Base-by-base conservation (phyloP, 2,888 invertebrate genomes). In the Melangyna quadrimaculata region DNA sequence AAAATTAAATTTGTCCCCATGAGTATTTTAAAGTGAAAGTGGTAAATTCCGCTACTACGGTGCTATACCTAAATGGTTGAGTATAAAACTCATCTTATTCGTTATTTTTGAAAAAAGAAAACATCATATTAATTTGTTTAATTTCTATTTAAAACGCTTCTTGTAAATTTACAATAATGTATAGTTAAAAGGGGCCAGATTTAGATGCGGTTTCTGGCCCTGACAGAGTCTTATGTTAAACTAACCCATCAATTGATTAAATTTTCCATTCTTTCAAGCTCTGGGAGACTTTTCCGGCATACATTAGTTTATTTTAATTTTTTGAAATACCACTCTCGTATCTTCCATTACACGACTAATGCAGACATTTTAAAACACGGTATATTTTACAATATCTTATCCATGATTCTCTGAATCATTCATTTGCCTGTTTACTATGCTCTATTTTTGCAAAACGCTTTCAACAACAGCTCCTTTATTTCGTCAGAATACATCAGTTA, bases 351-450 rank as follows among this genome's bases (percentile, higher is more conserved):
- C 37, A 53, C 67, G 65, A 59, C 63, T 53, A 22, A 73, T 81
- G 67, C 67, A 73, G 78, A 22, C 53, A 86, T 81, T 86, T 73
- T 35, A 43, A 71, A 86, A 86, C 29, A 48, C 81, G 14, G 86
- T 73, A 78, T 86, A 86, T 73, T 73, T 81, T 86, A 73, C 17
- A 77, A 81, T 86, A 86, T 65, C 57, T 81, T 73, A 81, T 69
- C 72, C 67, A 75, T 45, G 45, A 65, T 17, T 35, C 35, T 27
- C 70, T 73, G 81, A 77, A 78, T 81, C 81, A 81, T 78, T 78
- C 70, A 78, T 81, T 81, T 45, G 40, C 22, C 17, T 55, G 32
- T 35, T 43, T n/a, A 32, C 61, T 32, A 45, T 65, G 19, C 59
- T n/a, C n/a, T 69, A 48, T 59, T 73, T 29, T 69, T 27, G 22